Conservation (phyloP, 2,113 vertebrate species). For the Chlorodrepanis virens region DNA sequence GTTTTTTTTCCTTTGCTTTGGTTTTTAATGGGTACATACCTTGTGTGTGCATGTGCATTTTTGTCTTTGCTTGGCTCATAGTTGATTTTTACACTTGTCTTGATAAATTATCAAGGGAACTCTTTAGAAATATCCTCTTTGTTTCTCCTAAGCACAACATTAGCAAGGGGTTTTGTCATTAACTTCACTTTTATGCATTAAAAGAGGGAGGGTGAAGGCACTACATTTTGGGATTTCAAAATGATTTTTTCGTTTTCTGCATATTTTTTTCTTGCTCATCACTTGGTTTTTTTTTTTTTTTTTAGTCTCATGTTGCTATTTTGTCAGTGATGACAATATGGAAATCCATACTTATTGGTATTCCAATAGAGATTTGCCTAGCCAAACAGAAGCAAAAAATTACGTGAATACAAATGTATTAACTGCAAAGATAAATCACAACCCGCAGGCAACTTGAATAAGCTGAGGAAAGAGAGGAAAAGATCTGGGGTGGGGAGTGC, state of each 20-base stretch:
- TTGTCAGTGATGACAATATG: constrained; percentile 30
- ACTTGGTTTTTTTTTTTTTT: neutral
- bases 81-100: neutral
- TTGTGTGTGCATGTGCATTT: accelerated
- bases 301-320: neutral
- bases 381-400: constrained; percentile 20
- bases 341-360: constrained; percentile 39
- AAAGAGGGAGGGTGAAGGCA: neutral
- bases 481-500: neutral
- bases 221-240: neutral
- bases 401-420: constrained; percentile 36
- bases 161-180: neutral
- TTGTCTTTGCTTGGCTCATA: neutral
- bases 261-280: neutral
- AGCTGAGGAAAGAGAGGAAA: neutral
- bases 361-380: constrained; percentile 10
- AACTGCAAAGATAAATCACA: constrained; percentile 30
- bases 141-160: neutral
- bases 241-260: neutral
- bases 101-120: neutral
- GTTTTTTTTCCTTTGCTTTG: neutral
- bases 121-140: neutral
- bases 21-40: neutral
- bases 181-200: constrained; percentile 43
- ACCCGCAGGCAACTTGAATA: neutral